These are phyloP conservation scores for Xiphophorus birchmanni DNA, from an alignment of 2,797 vertebrate genomes.

Conservation along the genomic window DNA sequence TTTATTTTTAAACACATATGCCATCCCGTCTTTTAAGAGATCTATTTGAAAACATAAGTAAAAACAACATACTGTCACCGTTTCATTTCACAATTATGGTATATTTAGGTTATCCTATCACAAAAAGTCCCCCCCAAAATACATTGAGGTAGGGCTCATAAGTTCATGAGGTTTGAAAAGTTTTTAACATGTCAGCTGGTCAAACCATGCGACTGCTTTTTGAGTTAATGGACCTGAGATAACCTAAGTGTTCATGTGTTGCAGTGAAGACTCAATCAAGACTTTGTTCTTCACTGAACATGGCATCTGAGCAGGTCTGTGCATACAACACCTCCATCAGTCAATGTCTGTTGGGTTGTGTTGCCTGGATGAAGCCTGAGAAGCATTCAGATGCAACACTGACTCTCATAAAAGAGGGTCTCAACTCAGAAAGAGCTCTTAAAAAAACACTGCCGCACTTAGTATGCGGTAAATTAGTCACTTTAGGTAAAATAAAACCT, in stretches of 20 bases:
- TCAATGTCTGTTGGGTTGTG: slow-evolving; percentile 68
- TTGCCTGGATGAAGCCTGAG: slow-evolving; percentile 64
- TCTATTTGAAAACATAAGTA: neutral
- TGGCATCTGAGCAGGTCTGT: slow-evolving; percentile 45
- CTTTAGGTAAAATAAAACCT: slow-evolving; percentile 63
- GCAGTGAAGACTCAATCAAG: slow-evolving; percentile 37
- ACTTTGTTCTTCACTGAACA: slow-evolving; percentile 39
- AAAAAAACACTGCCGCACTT: slow-evolving; percentile 68
- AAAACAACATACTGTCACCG: neutral
- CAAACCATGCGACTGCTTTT: slow-evolving; percentile 34
- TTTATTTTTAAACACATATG: neutral
- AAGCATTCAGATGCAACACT: slow-evolving; percentile 64
- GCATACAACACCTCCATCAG: slow-evolving; percentile 68
- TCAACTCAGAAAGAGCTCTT: slow-evolving; percentile 65
- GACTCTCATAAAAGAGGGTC: slow-evolving; percentile 72
- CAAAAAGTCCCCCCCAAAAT: neutral
- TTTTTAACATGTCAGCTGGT: slow-evolving; percentile 38
- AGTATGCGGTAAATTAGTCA: slow-evolving; percentile 70
- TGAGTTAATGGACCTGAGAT: slow-evolving; percentile 16
- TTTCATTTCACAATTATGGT: neutral
- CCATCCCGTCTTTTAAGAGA: neutral
- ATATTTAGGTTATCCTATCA: neutral
- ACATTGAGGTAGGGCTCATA: neutral
- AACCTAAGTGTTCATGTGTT: neutral
- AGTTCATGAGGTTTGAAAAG: neutral